Base-by-base conservation (phyloP, 2,888 invertebrate genomes). In the Polyommatus icarus region DNA sequence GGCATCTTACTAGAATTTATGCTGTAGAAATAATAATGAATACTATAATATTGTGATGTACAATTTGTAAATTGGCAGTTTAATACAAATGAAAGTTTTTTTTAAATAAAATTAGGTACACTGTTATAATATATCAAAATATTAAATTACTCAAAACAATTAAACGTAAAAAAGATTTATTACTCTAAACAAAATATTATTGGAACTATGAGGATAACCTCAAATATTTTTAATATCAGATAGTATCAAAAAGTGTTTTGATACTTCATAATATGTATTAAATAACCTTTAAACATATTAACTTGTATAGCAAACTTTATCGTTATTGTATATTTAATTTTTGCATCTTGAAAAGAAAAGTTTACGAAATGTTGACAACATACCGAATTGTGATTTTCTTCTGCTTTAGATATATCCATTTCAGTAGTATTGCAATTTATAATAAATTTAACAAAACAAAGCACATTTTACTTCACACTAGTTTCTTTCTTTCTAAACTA, bases 381-480 rank as follows among this genome's bases (percentile, higher is more conserved):
- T 61, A 61, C 61, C 61, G 24, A 61, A 61, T 24, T 61, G 61
- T 61, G 24, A 61, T 61, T 61, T 24, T 61, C 61, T 61, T 61
- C 61, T 24, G 61, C 98, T 91, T 98, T 98, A 0, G 98, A 89
- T 73, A 96, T 94, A 82, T 95, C 96, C 79, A 96, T 93, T 81
- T 96, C 95, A 5, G 84, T 78, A 24, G 1, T 61, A 61, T 61
- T 20, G 8, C 20, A 20, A 61, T 61, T 61, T 61, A 61, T 12
- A 61, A 4, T 59, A n/a, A n/a, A 20, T 61, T 24, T 20, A 61
- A 24, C 24, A 24, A 12, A 24, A 24, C 20, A 61, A 4, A 61
- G 20, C 24, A 61, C 61, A 61, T 61, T 24, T 61, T 24, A 61
- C 24, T 61, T 61, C 12, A 61, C 10, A 24, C 20, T 32, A 61